Percentiles rank a stretch among this genome's conserved stretches.
Evolutionary conservation across 2,888 invertebrate species (phyloP).

Genomic region (Papilio elwesi): DNA sequence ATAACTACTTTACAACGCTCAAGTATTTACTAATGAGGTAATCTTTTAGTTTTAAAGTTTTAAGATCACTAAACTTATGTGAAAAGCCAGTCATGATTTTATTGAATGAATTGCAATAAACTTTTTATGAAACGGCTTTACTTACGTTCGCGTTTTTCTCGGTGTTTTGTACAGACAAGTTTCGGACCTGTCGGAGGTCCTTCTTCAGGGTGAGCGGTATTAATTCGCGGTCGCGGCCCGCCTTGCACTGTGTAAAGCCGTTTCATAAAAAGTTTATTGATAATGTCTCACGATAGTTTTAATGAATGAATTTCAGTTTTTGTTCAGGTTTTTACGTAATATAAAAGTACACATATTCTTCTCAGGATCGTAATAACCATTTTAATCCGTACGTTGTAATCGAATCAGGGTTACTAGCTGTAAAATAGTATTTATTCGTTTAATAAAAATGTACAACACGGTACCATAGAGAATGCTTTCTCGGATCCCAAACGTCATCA

Average conservation of each 20-base stretch:
- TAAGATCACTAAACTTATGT: neutral
- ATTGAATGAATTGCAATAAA: neutral
- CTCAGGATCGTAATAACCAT: neutral
- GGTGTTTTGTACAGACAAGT: no score
- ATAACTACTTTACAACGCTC: conserved; percentile 15
- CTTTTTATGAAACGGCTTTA: no score
- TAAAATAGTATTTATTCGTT: neutral
- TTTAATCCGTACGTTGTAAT: neutral
- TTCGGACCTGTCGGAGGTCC: no score
- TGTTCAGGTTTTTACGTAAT: no score
- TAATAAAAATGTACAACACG: neutral
- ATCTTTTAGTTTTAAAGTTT: neutral
- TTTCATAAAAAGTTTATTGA: no score
- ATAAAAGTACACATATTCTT: no score
- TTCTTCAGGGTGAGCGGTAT: no score
- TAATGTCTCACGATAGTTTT: no score
- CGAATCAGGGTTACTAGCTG: neutral
- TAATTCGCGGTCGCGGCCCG: no score
- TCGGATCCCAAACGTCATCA: conserved; percentile 5
- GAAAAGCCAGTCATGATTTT: neutral
- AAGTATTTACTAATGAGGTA: conserved; percentile 2
- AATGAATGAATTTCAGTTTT: neutral
- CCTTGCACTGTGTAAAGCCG: no score
- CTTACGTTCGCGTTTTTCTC: no score
- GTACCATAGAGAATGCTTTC: neutral